phyloP scores from a whole-genome alignment of 2,113 vertebrate genomes.

The Dicaeum eximium region DNA sequence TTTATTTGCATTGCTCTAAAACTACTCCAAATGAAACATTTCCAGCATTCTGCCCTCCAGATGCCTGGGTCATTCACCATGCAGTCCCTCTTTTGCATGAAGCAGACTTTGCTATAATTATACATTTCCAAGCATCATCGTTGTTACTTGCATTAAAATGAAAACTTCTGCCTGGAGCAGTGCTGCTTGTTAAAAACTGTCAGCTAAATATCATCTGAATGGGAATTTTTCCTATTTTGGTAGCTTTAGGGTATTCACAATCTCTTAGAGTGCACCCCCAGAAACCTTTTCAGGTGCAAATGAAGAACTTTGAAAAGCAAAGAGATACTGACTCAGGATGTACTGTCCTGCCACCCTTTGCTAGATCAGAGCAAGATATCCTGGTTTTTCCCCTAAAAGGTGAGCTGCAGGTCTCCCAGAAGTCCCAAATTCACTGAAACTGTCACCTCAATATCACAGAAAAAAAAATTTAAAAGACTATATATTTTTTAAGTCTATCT shows the following conservation, averaged over 20 bases:
- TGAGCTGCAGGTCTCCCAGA: background rate
- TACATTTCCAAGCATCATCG: background rate
- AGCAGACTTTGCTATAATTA: background rate
- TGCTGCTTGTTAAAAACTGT: background rate
- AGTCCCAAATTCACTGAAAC: background rate
- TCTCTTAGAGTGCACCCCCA: background rate
- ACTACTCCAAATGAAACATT: background rate
- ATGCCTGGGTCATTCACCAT: background rate
- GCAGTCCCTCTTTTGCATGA: background rate
- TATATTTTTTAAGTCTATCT: background rate
- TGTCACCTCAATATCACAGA: background rate
- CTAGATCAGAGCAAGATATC: background rate
- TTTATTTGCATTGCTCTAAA: background rate
- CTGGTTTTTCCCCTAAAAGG: background rate
- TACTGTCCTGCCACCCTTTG: background rate
- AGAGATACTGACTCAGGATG: background rate
- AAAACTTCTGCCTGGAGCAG: background rate
- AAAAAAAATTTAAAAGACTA: background rate
- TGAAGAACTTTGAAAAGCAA: background rate
- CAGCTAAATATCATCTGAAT: background rate
- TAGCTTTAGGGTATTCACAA: background rate
- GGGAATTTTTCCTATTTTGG: background rate
- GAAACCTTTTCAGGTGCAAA: background rate
- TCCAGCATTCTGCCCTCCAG: background rate
- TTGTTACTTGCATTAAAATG: background rate